These are phyloP conservation scores for Nasonovia ribisnigri DNA, from an alignment of 2,888 invertebrate genomes.

Conservation along the genomic window DNA sequence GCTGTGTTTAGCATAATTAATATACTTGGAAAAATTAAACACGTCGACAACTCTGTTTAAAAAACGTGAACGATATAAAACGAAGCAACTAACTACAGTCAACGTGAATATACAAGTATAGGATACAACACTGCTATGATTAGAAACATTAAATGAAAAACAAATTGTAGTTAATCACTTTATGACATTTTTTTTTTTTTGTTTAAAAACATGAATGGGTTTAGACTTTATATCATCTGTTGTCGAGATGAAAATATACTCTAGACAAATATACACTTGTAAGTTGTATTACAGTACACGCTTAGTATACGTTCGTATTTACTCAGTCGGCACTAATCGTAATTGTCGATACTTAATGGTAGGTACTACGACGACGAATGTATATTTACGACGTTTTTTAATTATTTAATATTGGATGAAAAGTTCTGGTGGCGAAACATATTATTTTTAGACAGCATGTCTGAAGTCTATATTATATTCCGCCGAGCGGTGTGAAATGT, in stretches of 20 bases:
- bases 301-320: too few relatives aligned
- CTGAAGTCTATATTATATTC: not conserved
- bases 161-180: not conserved
- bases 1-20: not conserved
- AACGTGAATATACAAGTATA: not conserved
- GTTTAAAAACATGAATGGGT: not conserved
- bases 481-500: not conserved
- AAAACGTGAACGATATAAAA: not conserved
- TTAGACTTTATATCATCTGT: not conserved
- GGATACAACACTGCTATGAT: not conserved
- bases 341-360: not conserved
- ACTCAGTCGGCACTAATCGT: not conserved
- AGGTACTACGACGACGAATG: not conserved
- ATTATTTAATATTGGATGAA: not conserved
- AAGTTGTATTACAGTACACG: not conserved
- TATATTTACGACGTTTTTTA: not conserved
- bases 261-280: not conserved
- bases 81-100: not conserved
- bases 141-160: not conserved
- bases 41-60: not conserved
- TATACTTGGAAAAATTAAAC: not conserved
- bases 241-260: too few relatives aligned
- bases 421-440: not conserved
- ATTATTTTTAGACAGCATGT: not conserved
- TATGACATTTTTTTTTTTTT: not conserved